phyloP scores from a whole-genome alignment of 2,888 invertebrate genomes.

The Tuta absoluta region DNA sequence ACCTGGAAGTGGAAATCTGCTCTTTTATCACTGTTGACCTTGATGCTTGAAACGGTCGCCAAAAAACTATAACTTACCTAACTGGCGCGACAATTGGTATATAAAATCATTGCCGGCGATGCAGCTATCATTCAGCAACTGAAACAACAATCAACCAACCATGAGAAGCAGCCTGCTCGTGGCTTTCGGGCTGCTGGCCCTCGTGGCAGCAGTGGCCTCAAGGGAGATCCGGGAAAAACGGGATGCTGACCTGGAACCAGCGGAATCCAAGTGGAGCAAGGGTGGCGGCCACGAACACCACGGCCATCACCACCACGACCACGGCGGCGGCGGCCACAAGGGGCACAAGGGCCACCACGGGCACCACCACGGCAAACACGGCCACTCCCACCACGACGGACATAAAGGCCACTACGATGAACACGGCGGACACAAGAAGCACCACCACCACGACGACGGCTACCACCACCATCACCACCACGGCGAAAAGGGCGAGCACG shows the following conservation, averaged over 20 bases:
- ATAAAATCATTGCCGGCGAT: slow-evolving; percentile 64
- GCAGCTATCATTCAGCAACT: slow-evolving; percentile 66
- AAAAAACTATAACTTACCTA: slow-evolving; percentile 56
- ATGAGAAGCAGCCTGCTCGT: slow-evolving; percentile 65
- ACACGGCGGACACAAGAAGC: slow-evolving; percentile 83
- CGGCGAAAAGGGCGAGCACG: slow-evolving; percentile 84
- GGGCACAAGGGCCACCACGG: slow-evolving; percentile 85
- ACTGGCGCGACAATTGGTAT: slow-evolving; percentile 58
- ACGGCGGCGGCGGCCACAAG: slow-evolving; percentile 85
- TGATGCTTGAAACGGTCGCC: slow-evolving; percentile 55
- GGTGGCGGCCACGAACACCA: slow-evolving; percentile 81
- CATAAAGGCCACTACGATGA: slow-evolving; percentile 83
- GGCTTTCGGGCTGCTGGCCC: slow-evolving; percentile 69
- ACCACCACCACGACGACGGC: slow-evolving; percentile 84
- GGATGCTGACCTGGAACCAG: slow-evolving; percentile 76
- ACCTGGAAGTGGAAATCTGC: slow-evolving; percentile 52
- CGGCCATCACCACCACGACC: slow-evolving; percentile 82
- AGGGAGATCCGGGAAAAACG: slow-evolving; percentile 75
- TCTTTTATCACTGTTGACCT: slow-evolving; percentile 51
- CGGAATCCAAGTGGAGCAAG: slow-evolving; percentile 67
- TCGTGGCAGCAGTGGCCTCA: slow-evolving; percentile 72
- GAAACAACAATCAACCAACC: slow-evolving; percentile 50
- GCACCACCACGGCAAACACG: slow-evolving; percentile 84
- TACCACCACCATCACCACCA: slow-evolving; percentile 83
- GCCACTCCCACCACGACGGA: slow-evolving; percentile 85